Percentiles rank a stretch among this genome's conserved stretches.
phyloP scores from a whole-genome alignment of 2,888 invertebrate species.

The Myathropa florea region DNA sequence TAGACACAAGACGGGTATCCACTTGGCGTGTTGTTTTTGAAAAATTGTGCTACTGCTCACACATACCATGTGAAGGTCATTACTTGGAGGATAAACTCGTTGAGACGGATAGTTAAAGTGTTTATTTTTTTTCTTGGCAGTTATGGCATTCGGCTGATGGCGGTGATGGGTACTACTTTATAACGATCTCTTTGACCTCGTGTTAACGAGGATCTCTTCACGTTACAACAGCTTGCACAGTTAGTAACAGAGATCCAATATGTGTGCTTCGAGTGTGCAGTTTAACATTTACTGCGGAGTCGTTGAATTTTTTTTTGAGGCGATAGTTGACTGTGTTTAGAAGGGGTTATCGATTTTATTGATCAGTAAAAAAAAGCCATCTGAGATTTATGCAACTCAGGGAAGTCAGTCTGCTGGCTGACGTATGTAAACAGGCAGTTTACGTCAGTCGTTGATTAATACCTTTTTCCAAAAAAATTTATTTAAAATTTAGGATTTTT shows the following conservation, averaged over 20 bases:
- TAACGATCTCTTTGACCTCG: constrained; percentile 40
- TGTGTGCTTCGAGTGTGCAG: neutral
- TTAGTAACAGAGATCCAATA: neutral
- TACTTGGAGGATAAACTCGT: constrained; percentile 48
- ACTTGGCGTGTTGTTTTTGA: constrained; percentile 37
- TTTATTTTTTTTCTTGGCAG: constrained; percentile 27
- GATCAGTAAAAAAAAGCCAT: too few relatives aligned
- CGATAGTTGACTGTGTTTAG: neutral
- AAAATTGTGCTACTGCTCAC: constrained; percentile 36
- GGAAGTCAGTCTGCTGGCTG: too few relatives aligned
- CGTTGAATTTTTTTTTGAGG: neutral
- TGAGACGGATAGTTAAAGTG: constrained; percentile 32
- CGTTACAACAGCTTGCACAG: neutral
- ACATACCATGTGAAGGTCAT: constrained; percentile 61
- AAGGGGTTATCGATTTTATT: neutral
- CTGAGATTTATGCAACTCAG: too few relatives aligned
- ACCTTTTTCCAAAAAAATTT: too few relatives aligned
- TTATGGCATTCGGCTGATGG: constrained; percentile 17
- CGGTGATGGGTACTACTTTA: constrained; percentile 3
- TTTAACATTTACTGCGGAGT: neutral
- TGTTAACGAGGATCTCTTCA: neutral
- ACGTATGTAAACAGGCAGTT: too few relatives aligned
- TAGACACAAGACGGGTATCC: neutral
- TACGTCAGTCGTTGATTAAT: too few relatives aligned
- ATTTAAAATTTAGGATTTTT: too few relatives aligned